Conservation (phyloP, 2,888 invertebrate genomes). For the Helicoverpa assulta region DNA sequence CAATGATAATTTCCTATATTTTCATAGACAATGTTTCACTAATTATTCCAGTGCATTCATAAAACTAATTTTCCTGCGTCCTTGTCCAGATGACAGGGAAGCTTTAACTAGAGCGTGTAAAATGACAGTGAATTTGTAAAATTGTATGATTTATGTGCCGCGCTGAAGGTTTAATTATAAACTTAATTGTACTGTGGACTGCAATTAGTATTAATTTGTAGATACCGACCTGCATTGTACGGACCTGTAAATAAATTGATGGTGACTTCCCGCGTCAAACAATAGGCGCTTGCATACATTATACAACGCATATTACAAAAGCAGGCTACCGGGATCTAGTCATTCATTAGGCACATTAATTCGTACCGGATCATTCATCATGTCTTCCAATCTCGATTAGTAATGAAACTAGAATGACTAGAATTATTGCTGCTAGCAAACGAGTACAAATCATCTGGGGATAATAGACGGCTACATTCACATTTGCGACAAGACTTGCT, state of each 20-base stretch:
- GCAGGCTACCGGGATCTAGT: constrained; percentile 38
- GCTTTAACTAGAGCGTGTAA: constrained; percentile 2
- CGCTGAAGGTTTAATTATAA: constrained; percentile 14
- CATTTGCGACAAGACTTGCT: constrained; percentile 35
- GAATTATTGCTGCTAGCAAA: constrained; percentile 33
- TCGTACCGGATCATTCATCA: constrained; percentile 48
- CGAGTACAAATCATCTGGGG: constrained; percentile 34
- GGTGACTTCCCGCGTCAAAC: constrained; percentile 10
- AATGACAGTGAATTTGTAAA: constrained; percentile 10
- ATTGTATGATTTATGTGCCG: constrained; percentile 17
- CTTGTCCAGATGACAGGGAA: background rate
- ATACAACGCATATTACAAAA: constrained; percentile 25
- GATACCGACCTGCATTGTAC: background rate
- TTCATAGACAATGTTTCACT: too few relatives aligned
- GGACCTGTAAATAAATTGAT: constrained; percentile 16
- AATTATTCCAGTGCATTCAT: background rate
- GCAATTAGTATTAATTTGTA: constrained; percentile 28
- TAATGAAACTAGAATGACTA: constrained; percentile 50
- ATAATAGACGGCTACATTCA: constrained; percentile 41
- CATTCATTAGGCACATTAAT: constrained; percentile 58
- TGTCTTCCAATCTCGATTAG: constrained; percentile 43
- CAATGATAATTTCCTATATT: too few relatives aligned
- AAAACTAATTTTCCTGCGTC: background rate
- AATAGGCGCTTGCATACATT: constrained; percentile 14
- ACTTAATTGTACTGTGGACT: constrained; percentile 18